Percentiles rank a stretch among this genome's conserved stretches.
Evolutionary conservation across 2,888 invertebrate genomes (phyloP).

Genomic region (Smittia aterrima): DNA sequence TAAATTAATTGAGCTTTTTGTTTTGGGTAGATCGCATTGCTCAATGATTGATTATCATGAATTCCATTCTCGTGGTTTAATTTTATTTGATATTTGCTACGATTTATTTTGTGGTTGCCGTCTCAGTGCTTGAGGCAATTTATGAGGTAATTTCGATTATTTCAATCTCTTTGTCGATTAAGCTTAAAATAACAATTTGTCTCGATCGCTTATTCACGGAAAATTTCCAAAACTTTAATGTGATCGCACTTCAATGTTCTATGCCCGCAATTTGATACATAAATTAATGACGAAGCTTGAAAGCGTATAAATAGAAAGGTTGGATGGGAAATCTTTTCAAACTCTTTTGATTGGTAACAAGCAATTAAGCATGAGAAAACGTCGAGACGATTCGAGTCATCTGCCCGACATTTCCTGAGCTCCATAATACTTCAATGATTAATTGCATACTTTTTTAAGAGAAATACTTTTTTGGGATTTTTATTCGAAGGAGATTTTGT

Average conservation of each 20-base stretch:
- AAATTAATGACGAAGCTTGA: constrained; percentile 31
- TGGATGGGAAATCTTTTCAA: neutral
- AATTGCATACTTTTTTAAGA: no score
- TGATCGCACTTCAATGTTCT: neutral
- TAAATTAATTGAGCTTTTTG: constrained; percentile 30
- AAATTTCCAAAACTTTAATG: neutral
- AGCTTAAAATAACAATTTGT: constrained; percentile 22
- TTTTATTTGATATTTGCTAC: constrained; percentile 19
- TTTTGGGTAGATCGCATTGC: constrained; percentile 10
- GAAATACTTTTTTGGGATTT: no score
- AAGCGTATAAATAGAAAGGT: constrained; percentile 4
- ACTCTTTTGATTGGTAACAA: neutral
- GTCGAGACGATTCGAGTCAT: neutral
- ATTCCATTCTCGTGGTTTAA: constrained; percentile 27
- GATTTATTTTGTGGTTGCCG: constrained; percentile 15
- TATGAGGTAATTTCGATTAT: constrained; percentile 25
- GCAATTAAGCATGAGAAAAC: constrained; percentile 14
- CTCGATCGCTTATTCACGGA: constrained; percentile 13
- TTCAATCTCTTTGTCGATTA: constrained; percentile 27
- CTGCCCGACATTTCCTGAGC: neutral
- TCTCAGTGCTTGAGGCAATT: neutral
- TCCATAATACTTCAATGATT: no score
- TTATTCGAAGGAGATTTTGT: no score
- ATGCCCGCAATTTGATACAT: constrained; percentile 35
- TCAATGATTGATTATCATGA: constrained; percentile 26